Base-by-base conservation (phyloP, 2,797 vertebrate species). In the Loris lydekkerianus region DNA sequence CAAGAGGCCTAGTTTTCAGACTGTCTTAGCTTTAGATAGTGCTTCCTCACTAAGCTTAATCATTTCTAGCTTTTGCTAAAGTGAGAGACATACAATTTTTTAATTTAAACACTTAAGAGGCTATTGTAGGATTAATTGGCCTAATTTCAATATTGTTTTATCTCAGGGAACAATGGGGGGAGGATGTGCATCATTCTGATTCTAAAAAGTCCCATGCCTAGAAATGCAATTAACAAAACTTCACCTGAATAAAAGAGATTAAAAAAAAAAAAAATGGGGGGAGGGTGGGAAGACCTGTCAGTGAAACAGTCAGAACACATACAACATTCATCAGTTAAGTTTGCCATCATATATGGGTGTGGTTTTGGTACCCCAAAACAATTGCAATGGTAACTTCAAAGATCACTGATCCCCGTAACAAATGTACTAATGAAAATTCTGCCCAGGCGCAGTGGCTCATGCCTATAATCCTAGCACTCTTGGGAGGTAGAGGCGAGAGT, bases 181-280 rank as follows among this genome's bases (percentile, higher is more conserved):
- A 34, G 34, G 34, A n/a, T 80, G 17, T 43, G 37, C 10, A n/a
- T 76, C 40, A 29, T 91, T 88, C 25, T 91, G 31, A 63, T 29
- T 90, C 65, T 87, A 80, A 84, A 90, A 77, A 67, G n/a, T 61
- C 37, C 40, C 46, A 4, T 58, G 20, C 20, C 58, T 46, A 82
- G 75, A 87, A 91, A 86, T 31, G 15, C 49, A 89, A 73, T 94
- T 34, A 90, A 76, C 4, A 60, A 65, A 94, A 92, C 6, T 37
- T 10, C 2, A 84, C 34, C n/a, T n/a, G n/a, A 76, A 40, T 34
- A 63, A 92, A 96, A 83, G 34, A 78, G 46, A 5, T 75, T 25
- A 31, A 89, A 96, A 84, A 80, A 34, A 34, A 34, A 34, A 34
- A 34, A 34, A 34, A 34, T 34, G 34, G 34, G 34, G 13, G 5